phyloP scores from a whole-genome alignment of 2,797 vertebrate genomes.

The Agapornis canus region DNA sequence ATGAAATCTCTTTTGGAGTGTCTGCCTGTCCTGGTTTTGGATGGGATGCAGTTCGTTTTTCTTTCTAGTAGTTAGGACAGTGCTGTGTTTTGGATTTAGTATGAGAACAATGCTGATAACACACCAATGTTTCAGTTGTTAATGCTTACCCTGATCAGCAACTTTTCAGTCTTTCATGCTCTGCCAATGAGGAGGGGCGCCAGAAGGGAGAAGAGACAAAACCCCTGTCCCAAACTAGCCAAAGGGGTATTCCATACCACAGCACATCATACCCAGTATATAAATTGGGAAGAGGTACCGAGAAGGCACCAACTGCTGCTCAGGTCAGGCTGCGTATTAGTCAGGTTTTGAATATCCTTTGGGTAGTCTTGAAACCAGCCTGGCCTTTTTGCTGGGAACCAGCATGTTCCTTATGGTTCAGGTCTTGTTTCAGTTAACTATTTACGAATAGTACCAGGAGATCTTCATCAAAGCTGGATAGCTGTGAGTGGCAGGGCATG shows the following conservation, averaged over 20 bases:
- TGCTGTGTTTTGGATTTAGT: neutral
- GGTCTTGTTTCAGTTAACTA: neutral
- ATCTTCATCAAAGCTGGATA: neutral
- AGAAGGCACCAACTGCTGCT: neutral
- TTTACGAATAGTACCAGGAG: neutral
- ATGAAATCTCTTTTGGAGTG: neutral
- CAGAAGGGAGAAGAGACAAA: neutral
- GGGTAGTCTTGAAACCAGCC: neutral
- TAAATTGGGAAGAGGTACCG: neutral
- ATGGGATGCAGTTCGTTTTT: neutral
- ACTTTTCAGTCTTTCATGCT: neutral
- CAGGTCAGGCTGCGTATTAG: neutral
- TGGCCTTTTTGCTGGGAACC: neutral
- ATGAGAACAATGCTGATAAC: neutral
- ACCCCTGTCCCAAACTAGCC: neutral
- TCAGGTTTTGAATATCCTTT: neutral
- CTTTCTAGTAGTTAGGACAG: neutral
- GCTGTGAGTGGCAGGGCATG: neutral
- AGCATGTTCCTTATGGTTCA: neutral
- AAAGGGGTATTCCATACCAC: neutral
- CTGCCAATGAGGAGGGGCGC: neutral
- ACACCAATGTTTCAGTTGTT: neutral
- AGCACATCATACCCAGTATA: neutral
- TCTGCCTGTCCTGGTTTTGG: neutral
- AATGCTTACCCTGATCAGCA: neutral